phyloP scores from a whole-genome alignment of 2,113 vertebrate species.

The Leucopsar rothschildi region DNA sequence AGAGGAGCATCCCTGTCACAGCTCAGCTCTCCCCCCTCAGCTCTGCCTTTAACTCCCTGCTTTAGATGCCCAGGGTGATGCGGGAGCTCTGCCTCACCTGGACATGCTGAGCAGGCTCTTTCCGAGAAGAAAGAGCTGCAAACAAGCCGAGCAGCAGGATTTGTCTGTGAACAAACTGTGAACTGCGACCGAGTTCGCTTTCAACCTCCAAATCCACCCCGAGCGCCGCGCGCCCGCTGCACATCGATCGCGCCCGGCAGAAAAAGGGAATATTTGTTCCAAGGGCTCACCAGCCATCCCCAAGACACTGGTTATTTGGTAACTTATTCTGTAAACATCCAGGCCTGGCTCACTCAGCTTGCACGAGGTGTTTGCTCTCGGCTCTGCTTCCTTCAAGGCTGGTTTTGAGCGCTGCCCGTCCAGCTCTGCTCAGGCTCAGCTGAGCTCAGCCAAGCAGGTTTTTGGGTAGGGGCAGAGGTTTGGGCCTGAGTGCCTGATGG shows the following conservation, averaged over 20 bases:
- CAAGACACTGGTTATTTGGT: slow-evolving; percentile 59
- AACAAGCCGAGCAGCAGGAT: slow-evolving; percentile 45
- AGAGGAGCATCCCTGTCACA: neutral
- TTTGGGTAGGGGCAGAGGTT: neutral
- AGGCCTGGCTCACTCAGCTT: slow-evolving; percentile 13
- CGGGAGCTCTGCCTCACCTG: slow-evolving; percentile 37
- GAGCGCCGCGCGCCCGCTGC: neutral
- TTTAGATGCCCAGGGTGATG: slow-evolving; percentile 16
- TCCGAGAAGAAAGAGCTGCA: slow-evolving; percentile 36
- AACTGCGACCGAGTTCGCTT: slow-evolving; percentile 40
- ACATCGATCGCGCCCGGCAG: slow-evolving; percentile 13
- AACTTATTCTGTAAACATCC: slow-evolving; percentile 58
- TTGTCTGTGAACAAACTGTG: slow-evolving; percentile 67
- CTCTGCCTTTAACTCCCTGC: slow-evolving; percentile 6
- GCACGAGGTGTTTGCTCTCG: slow-evolving; percentile 34
- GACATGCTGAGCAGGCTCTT: slow-evolving; percentile 34
- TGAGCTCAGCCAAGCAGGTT: neutral
- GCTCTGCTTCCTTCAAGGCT: neutral
- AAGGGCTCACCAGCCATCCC: slow-evolving; percentile 44
- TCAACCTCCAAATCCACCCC: slow-evolving; percentile 57
- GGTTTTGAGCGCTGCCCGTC: neutral
- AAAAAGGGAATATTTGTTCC: slow-evolving; percentile 8
- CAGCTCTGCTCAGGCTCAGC: neutral
- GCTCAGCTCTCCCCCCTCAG: neutral
- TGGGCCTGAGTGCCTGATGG: neutral